Conservation (phyloP, 2,888 invertebrate genomes). For the Machimus atricapillus region DNA sequence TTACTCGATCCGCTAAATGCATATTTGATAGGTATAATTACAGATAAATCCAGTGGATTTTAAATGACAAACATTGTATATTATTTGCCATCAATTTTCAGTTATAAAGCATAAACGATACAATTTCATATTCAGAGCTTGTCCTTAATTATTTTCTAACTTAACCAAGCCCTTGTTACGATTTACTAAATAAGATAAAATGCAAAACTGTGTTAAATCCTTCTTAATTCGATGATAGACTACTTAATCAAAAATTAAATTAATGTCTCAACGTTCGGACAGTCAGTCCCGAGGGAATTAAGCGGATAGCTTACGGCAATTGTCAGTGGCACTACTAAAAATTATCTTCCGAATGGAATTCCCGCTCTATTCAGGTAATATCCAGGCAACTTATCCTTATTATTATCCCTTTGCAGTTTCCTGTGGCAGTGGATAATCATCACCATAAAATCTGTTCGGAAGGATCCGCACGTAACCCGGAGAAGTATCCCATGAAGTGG, state of each 20-base stretch:
- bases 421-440: slow-evolving; percentile 12
- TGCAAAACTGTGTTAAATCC: neutral
- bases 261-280: neutral
- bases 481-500: neutral
- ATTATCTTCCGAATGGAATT: neutral
- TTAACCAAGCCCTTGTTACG: neutral
- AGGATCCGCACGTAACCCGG: slow-evolving; percentile 11
- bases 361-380: neutral
- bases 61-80: too few relatives aligned
- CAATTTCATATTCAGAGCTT: neutral
- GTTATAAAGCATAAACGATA: neutral
- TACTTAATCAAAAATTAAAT: neutral
- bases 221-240: neutral
- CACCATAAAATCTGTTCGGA: slow-evolving; percentile 30
- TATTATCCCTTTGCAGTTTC: slow-evolving; percentile 27
- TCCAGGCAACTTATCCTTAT: slow-evolving; percentile 22
- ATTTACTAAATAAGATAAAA: neutral
- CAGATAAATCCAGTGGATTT: too few relatives aligned
- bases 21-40: too few relatives aligned
- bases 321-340: neutral
- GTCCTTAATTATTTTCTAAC: neutral
- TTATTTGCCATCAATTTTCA: too few relatives aligned
- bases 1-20: too few relatives aligned
- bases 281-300: neutral
- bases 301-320: neutral